Base-by-base conservation (phyloP, 2,113 vertebrate genomes). In the Corythornis vintsioides region DNA sequence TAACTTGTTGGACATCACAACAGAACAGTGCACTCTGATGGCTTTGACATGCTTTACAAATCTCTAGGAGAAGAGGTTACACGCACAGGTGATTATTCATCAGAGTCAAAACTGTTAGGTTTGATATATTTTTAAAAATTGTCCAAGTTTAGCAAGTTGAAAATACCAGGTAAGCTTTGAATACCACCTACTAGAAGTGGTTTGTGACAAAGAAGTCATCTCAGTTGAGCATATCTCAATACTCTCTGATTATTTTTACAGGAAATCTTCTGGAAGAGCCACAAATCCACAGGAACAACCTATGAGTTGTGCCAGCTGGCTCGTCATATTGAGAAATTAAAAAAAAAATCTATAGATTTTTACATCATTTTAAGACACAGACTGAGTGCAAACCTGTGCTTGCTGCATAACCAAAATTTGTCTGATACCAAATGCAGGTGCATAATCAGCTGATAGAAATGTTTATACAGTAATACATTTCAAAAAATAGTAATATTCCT, bases 301-400 rank as follows among this genome's bases (percentile, higher is more conserved):
- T 86, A 65, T 75, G 45, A 72, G 63, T 65, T 3, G 2, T 55
- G 35, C 81, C 83, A 90, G 80, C 35, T 90, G 83, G 88, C 83
- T 88, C 70, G 75, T 81, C 72, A 69, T 19, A 84, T 6, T 61
- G 57, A 72, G 31, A 93, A 86, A 84, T 45, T 22, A 67, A 92
- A 92, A 92, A 90, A 92, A 94, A 40, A 5, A 53, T 33, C 83
- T 74, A 75, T 86, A 69, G 80, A 87, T 93, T 92, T 92, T 86
- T 40, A 15, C 45, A 81, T 87, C 48, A 61, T 82, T 83, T 75
- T 78, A 93, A 91, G 65, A 65, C 11, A 65, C 12, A 64, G 19
- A 31, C 11, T 33, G 31, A 92, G 21, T 29, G 28, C 55, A 89
- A 87, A 85, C 45, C 45, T 84, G 6, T 57, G 31, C 73, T 59